These are phyloP conservation scores for Heterohyrax brucei DNA, from an alignment of 2,797 vertebrate species.

Conservation along the genomic window DNA sequence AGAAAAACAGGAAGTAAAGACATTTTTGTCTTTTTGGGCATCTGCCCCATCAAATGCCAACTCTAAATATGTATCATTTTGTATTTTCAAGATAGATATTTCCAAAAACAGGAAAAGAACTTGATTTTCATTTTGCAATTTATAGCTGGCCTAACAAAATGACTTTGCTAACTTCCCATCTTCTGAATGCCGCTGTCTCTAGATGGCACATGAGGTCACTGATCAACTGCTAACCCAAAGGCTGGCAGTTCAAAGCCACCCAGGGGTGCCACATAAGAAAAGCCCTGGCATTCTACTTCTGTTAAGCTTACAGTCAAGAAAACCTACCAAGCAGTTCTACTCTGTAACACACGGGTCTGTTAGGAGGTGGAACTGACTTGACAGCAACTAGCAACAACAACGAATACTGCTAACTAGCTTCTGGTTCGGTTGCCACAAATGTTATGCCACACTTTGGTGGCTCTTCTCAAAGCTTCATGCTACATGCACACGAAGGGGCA, in stretches of 20 bases:
- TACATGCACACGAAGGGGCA: background rate
- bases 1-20: constrained; percentile 64
- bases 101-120: constrained; percentile 70
- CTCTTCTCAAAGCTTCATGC: constrained; percentile 27
- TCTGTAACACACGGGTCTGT: background rate
- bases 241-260: background rate
- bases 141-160: background rate
- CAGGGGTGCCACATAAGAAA: background rate
- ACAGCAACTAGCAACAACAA: background rate
- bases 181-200: background rate
- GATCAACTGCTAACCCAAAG: too few species aligned
- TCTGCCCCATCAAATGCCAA: constrained; percentile 60
- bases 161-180: background rate
- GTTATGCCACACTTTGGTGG: background rate
- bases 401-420: background rate
- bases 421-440: background rate
- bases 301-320: background rate
- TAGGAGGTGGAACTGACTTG: background rate
- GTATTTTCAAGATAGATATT: constrained; percentile 60
- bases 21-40: constrained; percentile 28
- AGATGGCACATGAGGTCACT: too few species aligned
- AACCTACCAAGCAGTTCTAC: background rate
- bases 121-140: constrained; percentile 26
- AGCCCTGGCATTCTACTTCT: background rate
- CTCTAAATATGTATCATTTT: constrained; percentile 69